A percentile compares a stretch with the other conserved stretches of the same genome.
Conservation (phyloP, 2,113 vertebrate species). For the Empidonax alnorum region DNA sequence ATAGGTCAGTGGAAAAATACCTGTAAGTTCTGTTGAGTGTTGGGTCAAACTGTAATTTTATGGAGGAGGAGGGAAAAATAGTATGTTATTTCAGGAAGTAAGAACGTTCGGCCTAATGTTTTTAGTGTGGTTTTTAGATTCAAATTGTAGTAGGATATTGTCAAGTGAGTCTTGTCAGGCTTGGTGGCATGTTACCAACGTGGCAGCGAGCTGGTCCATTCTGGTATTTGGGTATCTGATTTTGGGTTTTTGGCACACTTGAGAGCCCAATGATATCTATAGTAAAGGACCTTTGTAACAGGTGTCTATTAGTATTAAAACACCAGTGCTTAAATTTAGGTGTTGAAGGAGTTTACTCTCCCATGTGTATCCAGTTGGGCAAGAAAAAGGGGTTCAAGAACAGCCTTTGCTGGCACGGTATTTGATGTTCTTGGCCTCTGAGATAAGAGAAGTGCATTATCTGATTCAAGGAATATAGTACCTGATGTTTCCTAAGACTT, state of each 20-base stretch:
- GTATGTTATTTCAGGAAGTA: background rate
- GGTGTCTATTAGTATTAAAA: background rate
- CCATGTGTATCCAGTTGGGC: background rate
- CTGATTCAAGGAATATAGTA: background rate
- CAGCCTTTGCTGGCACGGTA: background rate
- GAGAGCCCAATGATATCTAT: background rate
- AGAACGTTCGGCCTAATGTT: background rate
- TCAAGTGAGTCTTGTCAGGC: background rate
- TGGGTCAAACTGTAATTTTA: background rate
- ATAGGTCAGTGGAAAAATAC: background rate
- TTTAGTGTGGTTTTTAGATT: background rate
- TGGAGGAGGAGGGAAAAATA: background rate
- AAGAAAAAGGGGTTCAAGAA: background rate
- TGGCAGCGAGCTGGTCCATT: background rate
- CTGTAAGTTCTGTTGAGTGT: background rate
- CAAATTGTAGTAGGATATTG: background rate
- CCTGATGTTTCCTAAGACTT: background rate
- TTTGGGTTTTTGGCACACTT: background rate
- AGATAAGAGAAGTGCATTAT: background rate
- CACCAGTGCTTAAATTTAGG: background rate
- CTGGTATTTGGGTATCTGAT: background rate
- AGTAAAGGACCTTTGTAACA: background rate
- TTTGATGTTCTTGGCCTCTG: background rate
- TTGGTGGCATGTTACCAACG: background rate
- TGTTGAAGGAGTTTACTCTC: background rate